Percentiles rank a stretch among this genome's conserved stretches.
Evolutionary conservation across 2,888 invertebrate genomes (phyloP).

Genomic region (Heliconius ethilla): DNA sequence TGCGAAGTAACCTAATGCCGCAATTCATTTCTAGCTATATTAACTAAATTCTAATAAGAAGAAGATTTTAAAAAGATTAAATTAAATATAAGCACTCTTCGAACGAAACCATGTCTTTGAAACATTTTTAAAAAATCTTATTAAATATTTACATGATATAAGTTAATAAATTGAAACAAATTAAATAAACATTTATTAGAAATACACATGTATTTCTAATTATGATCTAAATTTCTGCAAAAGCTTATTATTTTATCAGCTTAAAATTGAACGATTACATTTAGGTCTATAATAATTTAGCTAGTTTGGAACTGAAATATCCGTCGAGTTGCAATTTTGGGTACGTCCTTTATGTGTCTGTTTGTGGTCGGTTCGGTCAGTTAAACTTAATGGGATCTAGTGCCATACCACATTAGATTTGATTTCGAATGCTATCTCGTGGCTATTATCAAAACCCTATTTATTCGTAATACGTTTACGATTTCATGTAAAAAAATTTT

Average conservation of each 20-base stretch:
- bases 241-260: background rate
- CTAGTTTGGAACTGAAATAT: background rate
- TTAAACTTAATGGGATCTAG: slow-evolving; percentile 12
- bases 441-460: background rate
- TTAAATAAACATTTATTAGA: no score
- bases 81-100: no score
- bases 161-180: no score
- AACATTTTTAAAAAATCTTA: no score
- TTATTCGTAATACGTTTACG: background rate
- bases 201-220: background rate
- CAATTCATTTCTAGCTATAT: no score
- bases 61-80: no score
- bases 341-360: slow-evolving; percentile 7
- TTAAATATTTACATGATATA: no score
- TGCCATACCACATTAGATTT: background rate
- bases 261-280: background rate
- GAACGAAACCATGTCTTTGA: background rate
- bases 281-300: background rate
- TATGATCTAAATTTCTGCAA: background rate
- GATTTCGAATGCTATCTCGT: slow-evolving; percentile 7
- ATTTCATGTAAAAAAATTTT: background rate
- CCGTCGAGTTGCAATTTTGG: background rate
- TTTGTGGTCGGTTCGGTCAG: slow-evolving; percentile 3
- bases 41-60: no score
- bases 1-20: no score